Base-by-base conservation (phyloP, 2,797 vertebrate genomes). In the Cryptoblepharus egeriae region DNA sequence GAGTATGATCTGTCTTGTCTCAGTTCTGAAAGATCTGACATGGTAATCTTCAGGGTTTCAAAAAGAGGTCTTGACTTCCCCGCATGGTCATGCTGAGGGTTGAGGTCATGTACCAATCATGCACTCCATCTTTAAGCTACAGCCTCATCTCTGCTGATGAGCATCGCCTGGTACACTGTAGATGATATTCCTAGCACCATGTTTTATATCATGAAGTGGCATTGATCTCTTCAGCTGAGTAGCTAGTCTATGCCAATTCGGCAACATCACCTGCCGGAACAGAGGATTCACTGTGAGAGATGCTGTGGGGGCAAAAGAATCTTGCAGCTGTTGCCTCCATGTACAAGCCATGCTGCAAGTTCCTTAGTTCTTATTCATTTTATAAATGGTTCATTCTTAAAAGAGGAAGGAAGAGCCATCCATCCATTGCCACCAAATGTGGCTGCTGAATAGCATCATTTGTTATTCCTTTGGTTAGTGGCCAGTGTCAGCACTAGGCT, bases 371-470 rank as follows among this genome's bases (percentile, higher is more conserved):
- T 92, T 71, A 32, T 91, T 90, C 83, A 28, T 2, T 0, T 86
- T 65, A 86, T 89, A 94, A 93, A 88, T 83, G 87, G 89, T 63
- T 84, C 85, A 90, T 94, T 95, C 93, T 94, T 80, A 88, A 83
- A 22, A 92, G 39, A 88, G 81, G 87, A 87, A 30, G 26, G 92
- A 91, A 93, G 85, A 90, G 80, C 75, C 35, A 58, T 89, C 85
- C 82, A 87, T 85, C 84, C 77, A 88, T 76, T 64, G 75, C 87
- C 49, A 63, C 86, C 91, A 87, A 84, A 83, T 65, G 30, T 89
- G 84, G 77, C 73, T 92, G 79, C 87, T 95, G 93, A 93, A 84
- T 92, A 89, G 86, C 88, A 88, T 35, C 81, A 88, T 89, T 58
- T 93, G 92, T 94, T 82, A 75, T 18, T 60, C 0, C 1, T 88